Base-by-base conservation (phyloP, 92 coral and sea anemone species). In the Scolanthus callimorphus region DNA sequence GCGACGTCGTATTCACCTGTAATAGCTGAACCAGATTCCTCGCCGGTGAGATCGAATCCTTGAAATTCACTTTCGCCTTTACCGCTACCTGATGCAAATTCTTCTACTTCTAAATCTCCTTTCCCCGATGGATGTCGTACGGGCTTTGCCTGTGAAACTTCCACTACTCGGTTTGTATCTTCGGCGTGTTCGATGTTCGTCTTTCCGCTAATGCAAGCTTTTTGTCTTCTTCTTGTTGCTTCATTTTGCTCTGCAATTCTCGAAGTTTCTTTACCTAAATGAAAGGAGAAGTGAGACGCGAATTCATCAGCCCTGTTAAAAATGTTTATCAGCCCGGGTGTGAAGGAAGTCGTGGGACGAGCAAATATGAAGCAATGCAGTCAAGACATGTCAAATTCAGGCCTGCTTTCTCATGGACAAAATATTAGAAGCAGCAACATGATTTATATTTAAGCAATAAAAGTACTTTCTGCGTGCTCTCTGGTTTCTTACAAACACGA, bases 1-100 rank as follows among this genome's bases (percentile, higher is more conserved):
- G 44, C 75, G 2, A 68, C 53, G 57, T 68, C 75, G 48, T 68
- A 68, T 13, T 52, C 49, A n/a, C 75, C 75, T 1, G 65, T 52
- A 19, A 67, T 20, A 25, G 75, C 9, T 27, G 65, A 38, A 17
- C 52, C 65, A 17, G 75, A 57, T 49, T 57, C 51, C 12, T 9
- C 8, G 17, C 17, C 52, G 17, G 19, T 21, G 43, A 34, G 15
- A 15, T 34, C 15, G 15, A 6, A 6, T 6, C 15, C 43, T 6
- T 6, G 9, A 21, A 10, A 46, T 10, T 21, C 52, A 21, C 4
- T 4, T 10, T 10, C 23, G 11, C 17, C 22, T 4, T 9, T 6
- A 19, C 52, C 52, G 52, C 52, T 46, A 4, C 52, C 52, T 4
- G 52, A 46, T 20, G 11, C 52, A 9, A 21, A 46, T 9, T 20